These are phyloP conservation scores for Siniperca knerii DNA, from an alignment of 2,113 vertebrate species.

Conservation along the genomic window DNA sequence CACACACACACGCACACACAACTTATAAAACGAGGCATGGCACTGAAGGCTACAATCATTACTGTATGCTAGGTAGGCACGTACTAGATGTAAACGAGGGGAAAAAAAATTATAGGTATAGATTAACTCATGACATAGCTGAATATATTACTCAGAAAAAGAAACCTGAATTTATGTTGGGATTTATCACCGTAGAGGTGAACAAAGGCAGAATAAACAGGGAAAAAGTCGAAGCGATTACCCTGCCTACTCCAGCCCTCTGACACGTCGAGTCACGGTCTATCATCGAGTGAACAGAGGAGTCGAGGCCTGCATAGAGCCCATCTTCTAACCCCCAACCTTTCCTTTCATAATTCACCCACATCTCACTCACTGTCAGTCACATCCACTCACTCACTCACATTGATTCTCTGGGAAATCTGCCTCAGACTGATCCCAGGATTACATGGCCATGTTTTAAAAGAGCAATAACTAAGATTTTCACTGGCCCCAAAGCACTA, in stretches of 20 bases:
- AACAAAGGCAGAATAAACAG: conserved; percentile 37
- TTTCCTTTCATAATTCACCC: conserved; percentile 44
- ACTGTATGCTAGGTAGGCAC: conserved; percentile 19
- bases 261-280: conserved; percentile 38
- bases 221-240: conserved; percentile 20
- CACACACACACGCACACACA: conserved; percentile 11
- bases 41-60: conserved; percentile 42
- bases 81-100: conserved; percentile 49
- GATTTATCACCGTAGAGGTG: conserved; percentile 30
- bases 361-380: conserved; percentile 48
- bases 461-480: conserved; percentile 54
- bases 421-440: conserved; percentile 13
- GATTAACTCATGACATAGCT: conserved; percentile 51
- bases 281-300: conserved; percentile 5
- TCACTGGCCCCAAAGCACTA: conserved; percentile 20
- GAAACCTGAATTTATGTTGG: conserved; percentile 23
- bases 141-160: conserved; percentile 36
- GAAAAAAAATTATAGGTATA: conserved; percentile 41
- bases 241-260: conserved; percentile 12
- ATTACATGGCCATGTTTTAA: conserved; percentile 53
- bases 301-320: conserved; percentile 17
- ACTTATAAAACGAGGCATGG: conserved; percentile 25
- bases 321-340: conserved; percentile 11
- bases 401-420: conserved; percentile 34
- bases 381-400: conserved; percentile 10